phyloP scores from a whole-genome alignment of 92 coral and sea anemone species.

The Ricordea florida region DNA sequence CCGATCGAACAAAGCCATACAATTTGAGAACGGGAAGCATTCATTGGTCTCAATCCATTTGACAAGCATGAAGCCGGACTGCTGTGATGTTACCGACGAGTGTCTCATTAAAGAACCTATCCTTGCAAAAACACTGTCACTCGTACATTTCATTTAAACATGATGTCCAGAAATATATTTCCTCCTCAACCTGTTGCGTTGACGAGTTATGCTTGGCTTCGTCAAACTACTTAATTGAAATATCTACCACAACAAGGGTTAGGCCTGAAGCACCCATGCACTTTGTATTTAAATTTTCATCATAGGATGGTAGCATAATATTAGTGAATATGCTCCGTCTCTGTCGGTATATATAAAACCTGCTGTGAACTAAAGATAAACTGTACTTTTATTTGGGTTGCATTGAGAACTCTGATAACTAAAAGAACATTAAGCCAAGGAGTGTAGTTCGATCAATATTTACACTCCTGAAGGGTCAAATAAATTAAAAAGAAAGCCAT shows the following conservation, averaged over 20 bases:
- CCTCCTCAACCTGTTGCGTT: too few relatives aligned
- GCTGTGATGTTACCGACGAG: constrained; percentile 90
- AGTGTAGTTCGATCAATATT: constrained; percentile 3
- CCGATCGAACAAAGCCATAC: constrained; percentile 44
- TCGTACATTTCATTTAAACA: too few relatives aligned
- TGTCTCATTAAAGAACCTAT: constrained; percentile 26
- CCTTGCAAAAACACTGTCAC: constrained; percentile 19
- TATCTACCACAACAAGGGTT: too few relatives aligned
- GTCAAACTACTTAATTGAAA: too few relatives aligned
- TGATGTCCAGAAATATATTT: constrained; percentile 27
- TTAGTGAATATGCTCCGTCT: background rate
- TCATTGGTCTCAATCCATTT: constrained; percentile 34
- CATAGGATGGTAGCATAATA: background rate
- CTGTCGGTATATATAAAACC: background rate
- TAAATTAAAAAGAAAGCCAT: background rate
- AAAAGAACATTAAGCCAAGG: background rate
- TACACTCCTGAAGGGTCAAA: background rate
- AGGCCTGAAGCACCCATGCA: too few relatives aligned
- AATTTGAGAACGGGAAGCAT: constrained; percentile 23
- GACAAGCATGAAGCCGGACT: constrained; percentile 44
- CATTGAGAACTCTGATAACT: background rate
- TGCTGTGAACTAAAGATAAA: constrained; percentile 21
- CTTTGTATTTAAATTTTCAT: too few relatives aligned
- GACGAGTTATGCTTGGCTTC: too few relatives aligned
- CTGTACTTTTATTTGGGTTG: constrained; percentile 1